Conservation (phyloP, 2,113 vertebrate species). For the Peromyscus maniculatus region DNA sequence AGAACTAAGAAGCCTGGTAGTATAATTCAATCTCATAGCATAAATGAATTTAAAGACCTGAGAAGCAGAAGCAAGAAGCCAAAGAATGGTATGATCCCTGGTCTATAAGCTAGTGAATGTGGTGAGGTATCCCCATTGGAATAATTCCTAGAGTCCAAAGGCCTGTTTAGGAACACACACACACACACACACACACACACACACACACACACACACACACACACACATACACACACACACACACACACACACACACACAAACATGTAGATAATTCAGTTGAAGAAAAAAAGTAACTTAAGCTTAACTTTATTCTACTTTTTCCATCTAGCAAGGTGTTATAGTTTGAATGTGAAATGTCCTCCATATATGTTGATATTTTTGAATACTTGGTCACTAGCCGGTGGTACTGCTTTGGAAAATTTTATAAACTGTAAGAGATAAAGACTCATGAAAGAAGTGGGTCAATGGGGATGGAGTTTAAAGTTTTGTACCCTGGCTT, state of each 20-base stretch:
- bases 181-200: background rate
- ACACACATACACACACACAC: background rate
- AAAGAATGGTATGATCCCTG: background rate
- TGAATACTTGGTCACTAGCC: background rate
- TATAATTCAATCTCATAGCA: background rate
- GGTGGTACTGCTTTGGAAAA: background rate
- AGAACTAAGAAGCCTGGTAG: background rate
- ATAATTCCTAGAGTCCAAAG: background rate
- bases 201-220: background rate
- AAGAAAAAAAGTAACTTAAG: background rate
- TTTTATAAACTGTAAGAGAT: background rate
- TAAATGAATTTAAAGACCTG: background rate
- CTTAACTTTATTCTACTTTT: rapidly evolving
- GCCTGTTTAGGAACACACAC: background rate
- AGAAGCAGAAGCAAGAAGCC: background rate
- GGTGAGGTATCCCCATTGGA: too few relatives aligned
- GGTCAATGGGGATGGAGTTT: background rate
- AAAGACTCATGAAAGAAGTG: background rate
- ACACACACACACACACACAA: background rate
- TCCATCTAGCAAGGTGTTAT: background rate
- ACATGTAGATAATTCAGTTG: background rate
- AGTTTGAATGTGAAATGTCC: background rate
- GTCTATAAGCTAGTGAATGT: background rate
- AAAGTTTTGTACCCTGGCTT: background rate
- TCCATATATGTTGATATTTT: too few relatives aligned